phyloP scores from a whole-genome alignment of 1,140 invertebrate species.

The Lasioglossum baleicum region DNA sequence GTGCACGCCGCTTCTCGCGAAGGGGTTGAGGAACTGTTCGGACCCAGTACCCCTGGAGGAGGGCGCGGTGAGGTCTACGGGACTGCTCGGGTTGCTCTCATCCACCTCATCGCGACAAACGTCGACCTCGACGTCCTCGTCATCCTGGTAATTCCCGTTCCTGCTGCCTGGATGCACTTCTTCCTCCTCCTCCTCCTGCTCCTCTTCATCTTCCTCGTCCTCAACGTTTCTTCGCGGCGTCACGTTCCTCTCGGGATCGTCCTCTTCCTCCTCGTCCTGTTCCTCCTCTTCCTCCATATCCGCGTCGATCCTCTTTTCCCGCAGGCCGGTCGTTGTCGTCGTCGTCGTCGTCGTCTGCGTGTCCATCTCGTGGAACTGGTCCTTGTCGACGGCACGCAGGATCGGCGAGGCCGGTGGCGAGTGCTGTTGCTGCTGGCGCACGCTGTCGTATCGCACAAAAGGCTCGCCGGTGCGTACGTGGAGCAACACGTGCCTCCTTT shows the following conservation, averaged over 20 bases:
- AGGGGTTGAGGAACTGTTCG: constrained; percentile 70
- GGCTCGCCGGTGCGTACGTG: constrained; percentile 72
- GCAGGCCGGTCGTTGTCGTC: background rate
- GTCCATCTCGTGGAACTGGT: constrained; percentile 55
- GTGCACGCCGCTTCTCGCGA: constrained; percentile 65
- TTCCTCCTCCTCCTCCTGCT: constrained; percentile 60
- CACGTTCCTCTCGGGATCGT: constrained; percentile 38
- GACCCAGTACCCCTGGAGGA: constrained; percentile 67
- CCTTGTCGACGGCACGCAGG: constrained; percentile 53
- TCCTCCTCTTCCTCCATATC: constrained; percentile 67
- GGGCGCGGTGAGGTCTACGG: constrained; percentile 75
- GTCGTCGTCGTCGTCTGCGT: background rate
- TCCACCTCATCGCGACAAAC: constrained; percentile 70
- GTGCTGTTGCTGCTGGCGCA: constrained; percentile 57
- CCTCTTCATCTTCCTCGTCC: constrained; percentile 66
- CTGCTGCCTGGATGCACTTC: constrained; percentile 62
- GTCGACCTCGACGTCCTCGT: constrained; percentile 75
- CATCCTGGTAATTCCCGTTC: constrained; percentile 68
- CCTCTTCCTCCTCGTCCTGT: constrained; percentile 56
- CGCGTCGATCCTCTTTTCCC: constrained; percentile 63
- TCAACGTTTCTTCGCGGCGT: constrained; percentile 33
- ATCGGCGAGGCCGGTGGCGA: constrained; percentile 53
- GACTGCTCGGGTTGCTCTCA: constrained; percentile 75
- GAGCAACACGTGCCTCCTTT: constrained; percentile 69
- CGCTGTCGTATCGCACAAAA: constrained; percentile 70